Evolutionary conservation across 2,888 invertebrate genomes (phyloP).

Genomic region (Diarsia rubi): DNA sequence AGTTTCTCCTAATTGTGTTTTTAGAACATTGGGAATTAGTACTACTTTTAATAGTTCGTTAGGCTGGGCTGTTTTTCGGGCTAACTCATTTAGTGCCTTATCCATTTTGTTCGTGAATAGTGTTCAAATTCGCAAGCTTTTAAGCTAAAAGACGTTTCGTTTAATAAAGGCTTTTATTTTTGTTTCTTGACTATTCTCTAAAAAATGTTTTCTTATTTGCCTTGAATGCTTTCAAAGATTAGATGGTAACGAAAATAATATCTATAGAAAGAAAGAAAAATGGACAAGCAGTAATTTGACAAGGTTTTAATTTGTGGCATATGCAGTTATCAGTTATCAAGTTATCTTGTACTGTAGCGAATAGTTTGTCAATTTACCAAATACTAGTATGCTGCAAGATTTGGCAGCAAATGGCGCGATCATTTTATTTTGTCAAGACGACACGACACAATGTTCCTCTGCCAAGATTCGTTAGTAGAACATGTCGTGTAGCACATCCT

Average conservation of each 20-base stretch:
- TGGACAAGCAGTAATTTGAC: neutral
- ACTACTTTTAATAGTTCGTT: conserved; percentile 23
- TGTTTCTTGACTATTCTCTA: neutral
- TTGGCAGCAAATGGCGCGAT: conserved; percentile 3
- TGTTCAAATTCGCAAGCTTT: neutral
- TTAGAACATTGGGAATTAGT: conserved; percentile 37
- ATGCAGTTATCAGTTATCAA: neutral
- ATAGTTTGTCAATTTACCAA: conserved; percentile 1
- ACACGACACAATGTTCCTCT: conserved; percentile 11
- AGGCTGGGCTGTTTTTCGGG: conserved; percentile 19
- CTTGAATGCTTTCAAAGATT: neutral
- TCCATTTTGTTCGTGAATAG: conserved; percentile 9
- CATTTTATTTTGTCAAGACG: conserved; percentile 32
- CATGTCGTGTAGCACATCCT: conserved; percentile 16
- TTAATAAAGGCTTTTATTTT: conserved; percentile 7
- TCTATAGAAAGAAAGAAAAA: neutral
- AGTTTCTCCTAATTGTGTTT: conserved; percentile 42
- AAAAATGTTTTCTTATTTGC: neutral
- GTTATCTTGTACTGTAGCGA: neutral
- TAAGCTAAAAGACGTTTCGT: neutral
- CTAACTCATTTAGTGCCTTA: conserved; percentile 23
- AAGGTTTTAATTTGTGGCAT: neutral
- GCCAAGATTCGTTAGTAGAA: conserved; percentile 50
- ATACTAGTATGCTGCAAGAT: neutral
- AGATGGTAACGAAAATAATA: neutral